These are phyloP conservation scores for Coracopsis vasa DNA, from an alignment of 2,113 vertebrate genomes.

Conservation along the genomic window DNA sequence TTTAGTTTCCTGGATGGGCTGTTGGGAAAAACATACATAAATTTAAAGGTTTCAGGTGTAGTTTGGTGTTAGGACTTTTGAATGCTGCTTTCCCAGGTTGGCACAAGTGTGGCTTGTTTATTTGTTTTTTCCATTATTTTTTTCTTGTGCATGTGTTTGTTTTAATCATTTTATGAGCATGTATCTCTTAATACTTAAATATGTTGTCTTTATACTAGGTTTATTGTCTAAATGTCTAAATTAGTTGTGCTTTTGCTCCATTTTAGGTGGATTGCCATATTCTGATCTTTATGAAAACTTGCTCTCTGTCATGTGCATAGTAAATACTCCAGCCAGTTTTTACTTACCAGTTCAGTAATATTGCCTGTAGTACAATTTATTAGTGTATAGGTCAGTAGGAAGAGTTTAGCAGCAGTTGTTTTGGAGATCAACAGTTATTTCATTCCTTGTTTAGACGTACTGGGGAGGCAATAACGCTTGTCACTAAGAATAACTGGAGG, in stretches of 20 bases:
- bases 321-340: background rate
- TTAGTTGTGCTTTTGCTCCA: background rate
- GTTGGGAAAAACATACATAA: background rate
- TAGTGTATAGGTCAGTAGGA: background rate
- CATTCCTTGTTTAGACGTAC: conserved; percentile 65
- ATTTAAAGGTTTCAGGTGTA: background rate
- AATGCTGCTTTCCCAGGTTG: background rate
- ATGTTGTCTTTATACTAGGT: background rate
- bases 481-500: conserved; percentile 89
- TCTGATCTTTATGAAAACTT: background rate
- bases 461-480: conserved; percentile 85
- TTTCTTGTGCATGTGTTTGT: background rate
- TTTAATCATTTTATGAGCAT: background rate
- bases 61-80: background rate
- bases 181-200: background rate
- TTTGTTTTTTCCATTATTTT: background rate
- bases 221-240: background rate
- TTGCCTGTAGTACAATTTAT: background rate
- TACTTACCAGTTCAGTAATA: background rate
- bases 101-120: background rate
- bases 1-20: background rate
- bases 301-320: background rate
- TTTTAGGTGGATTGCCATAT: background rate
- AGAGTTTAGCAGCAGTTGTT: background rate
- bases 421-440: background rate